Evolutionary conservation across 2,797 vertebrate genomes (phyloP), one percentile per base, ranked within the genome.

Genomic region (Microchirus variegatus): DNA sequence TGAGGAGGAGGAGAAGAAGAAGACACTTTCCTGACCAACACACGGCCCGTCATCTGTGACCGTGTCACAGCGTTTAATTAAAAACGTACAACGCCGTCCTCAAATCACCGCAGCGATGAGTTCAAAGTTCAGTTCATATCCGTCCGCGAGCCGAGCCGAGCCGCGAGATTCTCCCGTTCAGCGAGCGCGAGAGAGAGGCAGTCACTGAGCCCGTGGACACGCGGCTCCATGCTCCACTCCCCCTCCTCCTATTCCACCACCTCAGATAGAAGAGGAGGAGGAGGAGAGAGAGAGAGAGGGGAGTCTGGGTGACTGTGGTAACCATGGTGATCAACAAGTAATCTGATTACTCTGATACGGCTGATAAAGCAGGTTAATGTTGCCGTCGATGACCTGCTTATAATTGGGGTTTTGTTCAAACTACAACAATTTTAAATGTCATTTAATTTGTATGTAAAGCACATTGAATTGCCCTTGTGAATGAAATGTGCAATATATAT

Each of bases 11-110:
- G 81, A 49, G 87, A 75, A 36, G 41, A 14, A 11, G 82, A 87
- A 63, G 81, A 70, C 16, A 89, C 87, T 68, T 87, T 87, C 2
- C 85, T 86, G 54, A 82, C 26, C 7, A 87, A 53, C 59, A 90
- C 66, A 0, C 87, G 88, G 2, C 88, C 80, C 77, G 82, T 92
- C 90, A 90, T 89, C 72, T 45, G 63, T 10, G 62, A 72, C 41
- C 10, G 46, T 4, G 49, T 45, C 37, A 14, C 38, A 40, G 1
- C 38, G 5, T 40, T 40, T 40, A 11, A 40, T 11, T 7, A 14
- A 40, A 40, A 40, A n/a, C n/a, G 12, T 9, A 38, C 3, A 38
- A 38, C 4, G 11, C 13, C 13, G 38, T 12, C 13, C 15, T 42
- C 2, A 42, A 2, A 13, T 42, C 41, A 42, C 14, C 12, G 3